These are phyloP conservation scores for Polyergus mexicanus DNA, from an alignment of 1,140 invertebrate genomes.

Conservation along the genomic window DNA sequence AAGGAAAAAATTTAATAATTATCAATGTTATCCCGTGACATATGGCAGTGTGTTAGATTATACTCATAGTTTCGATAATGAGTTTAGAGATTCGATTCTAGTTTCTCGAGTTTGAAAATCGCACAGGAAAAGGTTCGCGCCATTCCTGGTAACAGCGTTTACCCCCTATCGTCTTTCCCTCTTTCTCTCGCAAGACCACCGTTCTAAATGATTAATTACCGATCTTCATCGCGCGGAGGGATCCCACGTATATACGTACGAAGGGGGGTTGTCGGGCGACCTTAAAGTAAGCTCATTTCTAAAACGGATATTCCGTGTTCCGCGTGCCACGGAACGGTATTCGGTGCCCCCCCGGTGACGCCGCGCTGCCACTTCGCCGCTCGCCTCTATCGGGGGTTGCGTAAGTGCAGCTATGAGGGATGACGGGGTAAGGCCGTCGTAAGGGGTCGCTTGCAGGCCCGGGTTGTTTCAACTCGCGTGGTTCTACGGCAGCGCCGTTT, in stretches of 20 bases:
- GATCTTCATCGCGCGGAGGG: conserved; percentile 79
- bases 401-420: conserved; percentile 64
- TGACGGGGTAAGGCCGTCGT: conserved; percentile 36
- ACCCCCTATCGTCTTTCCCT: conserved; percentile 5
- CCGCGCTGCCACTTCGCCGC: conserved; percentile 75
- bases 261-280: conserved; percentile 67
- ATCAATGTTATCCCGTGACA: not conserved
- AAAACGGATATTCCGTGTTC: conserved; percentile 84
- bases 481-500: conserved; percentile 37
- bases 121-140: conserved; percentile 32
- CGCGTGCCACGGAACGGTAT: conserved; percentile 80
- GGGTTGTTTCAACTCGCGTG: conserved; percentile 43
- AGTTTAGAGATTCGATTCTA: not conserved
- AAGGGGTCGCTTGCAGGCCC: conserved; percentile 56
- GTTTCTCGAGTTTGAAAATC: conserved; percentile 19
- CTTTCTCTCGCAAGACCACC: conserved; percentile 53
- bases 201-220: conserved; percentile 85
- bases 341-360: conserved; percentile 67
- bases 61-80: not conserved
- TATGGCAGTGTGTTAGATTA: not conserved
- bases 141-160: conserved; percentile 30
- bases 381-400: conserved; percentile 54
- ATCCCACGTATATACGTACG: conserved; percentile 59
- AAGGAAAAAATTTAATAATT: not conserved
- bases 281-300: conserved; percentile 82